A percentile compares a stretch with the other conserved stretches of the same genome.
These are phyloP conservation scores for Misgurnus anguillicaudatus DNA, from an alignment of 2,113 vertebrate species.

Conservation along the genomic window DNA sequence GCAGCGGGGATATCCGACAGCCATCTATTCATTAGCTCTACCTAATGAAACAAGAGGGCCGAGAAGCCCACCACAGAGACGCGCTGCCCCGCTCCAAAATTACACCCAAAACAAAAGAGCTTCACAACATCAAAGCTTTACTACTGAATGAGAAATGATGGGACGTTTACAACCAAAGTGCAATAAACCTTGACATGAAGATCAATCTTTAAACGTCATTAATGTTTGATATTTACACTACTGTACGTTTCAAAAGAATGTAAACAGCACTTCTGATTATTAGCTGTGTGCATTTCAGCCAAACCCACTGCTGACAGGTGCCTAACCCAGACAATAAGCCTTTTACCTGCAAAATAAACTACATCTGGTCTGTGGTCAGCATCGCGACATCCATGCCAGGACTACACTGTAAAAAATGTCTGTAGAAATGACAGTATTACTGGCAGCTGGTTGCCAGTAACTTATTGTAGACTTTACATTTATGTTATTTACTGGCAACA, in stretches of 20 bases:
- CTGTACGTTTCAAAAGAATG: slow-evolving; percentile 13
- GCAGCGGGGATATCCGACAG: slow-evolving; percentile 65
- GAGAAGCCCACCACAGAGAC: slow-evolving; percentile 74
- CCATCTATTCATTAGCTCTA: slow-evolving; percentile 79
- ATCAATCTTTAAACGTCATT: slow-evolving; percentile 24
- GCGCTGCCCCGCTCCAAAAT: slow-evolving; percentile 75
- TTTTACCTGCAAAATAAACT: neutral
- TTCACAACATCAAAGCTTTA: slow-evolving; percentile 77
- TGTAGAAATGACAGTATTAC: too few species aligned
- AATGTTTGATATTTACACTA: slow-evolving; percentile 31
- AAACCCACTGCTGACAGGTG: slow-evolving; percentile 3
- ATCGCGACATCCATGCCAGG: too few species aligned
- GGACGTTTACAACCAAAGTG: slow-evolving; percentile 24
- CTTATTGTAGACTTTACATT: too few species aligned
- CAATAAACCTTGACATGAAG: slow-evolving; percentile 23
- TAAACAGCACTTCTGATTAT: slow-evolving; percentile 5
- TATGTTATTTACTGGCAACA: too few species aligned
- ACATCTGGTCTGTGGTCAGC: too few species aligned
- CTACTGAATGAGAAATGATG: slow-evolving; percentile 58
- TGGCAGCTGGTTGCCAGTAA: too few species aligned
- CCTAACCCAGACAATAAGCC: neutral
- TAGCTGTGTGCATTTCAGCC: neutral
- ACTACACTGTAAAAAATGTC: too few species aligned
- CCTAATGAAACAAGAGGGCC: slow-evolving; percentile 76
- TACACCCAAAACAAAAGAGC: slow-evolving; percentile 75